A percentile compares a stretch with the other conserved stretches of the same genome.
phyloP scores from a whole-genome alignment of 2,113 vertebrate species.

The Ramphastos sulfuratus region DNA sequence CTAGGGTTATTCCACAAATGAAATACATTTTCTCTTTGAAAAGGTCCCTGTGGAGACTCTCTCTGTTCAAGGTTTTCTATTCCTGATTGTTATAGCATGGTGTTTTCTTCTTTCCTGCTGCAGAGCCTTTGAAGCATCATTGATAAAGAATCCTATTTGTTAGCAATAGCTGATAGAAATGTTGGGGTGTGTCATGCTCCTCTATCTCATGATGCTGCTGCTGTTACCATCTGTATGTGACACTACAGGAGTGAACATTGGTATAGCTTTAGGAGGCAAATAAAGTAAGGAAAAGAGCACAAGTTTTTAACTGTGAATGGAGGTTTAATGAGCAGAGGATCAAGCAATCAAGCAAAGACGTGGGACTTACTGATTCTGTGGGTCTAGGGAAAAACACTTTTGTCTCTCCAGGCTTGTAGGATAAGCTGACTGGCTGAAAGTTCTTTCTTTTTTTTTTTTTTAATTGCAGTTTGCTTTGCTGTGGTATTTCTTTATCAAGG shows the following conservation, averaged over 20 bases:
- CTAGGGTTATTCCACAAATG: neutral
- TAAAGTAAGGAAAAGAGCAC: neutral
- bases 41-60: neutral
- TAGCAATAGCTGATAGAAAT: neutral
- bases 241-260: neutral
- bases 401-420: neutral
- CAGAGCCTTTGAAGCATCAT: neutral
- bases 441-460: neutral
- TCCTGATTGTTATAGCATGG: neutral
- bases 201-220: neutral
- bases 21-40: neutral
- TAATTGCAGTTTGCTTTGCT: constrained; percentile 36
- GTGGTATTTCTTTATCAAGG: constrained; percentile 4
- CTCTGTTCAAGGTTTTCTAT: neutral
- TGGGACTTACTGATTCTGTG: neutral
- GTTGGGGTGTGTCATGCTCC: neutral
- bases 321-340: neutral
- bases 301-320: neutral
- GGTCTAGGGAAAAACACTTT: neutral
- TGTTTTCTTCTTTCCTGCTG: constrained; percentile 4
- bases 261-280: neutral
- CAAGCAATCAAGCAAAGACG: neutral
- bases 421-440: neutral
- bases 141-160: neutral
- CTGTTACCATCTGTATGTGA: neutral